Evolutionary conservation across 2,113 vertebrate species (phyloP).

Genomic region (Stigmatopora argus): DNA sequence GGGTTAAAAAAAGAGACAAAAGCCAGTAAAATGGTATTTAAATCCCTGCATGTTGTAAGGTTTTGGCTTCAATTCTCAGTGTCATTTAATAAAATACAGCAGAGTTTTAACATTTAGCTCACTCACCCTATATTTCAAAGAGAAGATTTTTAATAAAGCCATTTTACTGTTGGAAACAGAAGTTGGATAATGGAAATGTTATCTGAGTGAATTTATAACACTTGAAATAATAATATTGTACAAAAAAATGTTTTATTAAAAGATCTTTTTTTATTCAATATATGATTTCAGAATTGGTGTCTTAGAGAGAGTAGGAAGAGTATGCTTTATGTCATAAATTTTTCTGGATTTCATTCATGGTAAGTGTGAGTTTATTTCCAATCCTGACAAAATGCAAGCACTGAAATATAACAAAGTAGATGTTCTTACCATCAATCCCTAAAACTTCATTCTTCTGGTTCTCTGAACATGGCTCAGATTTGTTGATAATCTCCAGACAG

Average conservation of each 20-base stretch:
- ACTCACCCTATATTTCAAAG: too few species aligned
- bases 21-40: too few species aligned
- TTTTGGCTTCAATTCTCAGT: too few species aligned
- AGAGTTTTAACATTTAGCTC: too few species aligned
- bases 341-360: neutral
- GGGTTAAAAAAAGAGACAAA: too few species aligned
- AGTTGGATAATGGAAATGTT: too few species aligned
- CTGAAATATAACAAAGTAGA: slow-evolving; percentile 11
- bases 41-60: too few species aligned
- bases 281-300: neutral
- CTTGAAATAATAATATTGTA: too few species aligned
- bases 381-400: neutral
- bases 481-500: slow-evolving; percentile 83
- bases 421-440: slow-evolving; percentile 86
- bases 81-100: too few species aligned
- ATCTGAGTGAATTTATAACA: too few species aligned
- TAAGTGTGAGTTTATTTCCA: neutral
- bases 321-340: neutral
- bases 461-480: slow-evolving; percentile 90
- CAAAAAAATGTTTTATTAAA: neutral
- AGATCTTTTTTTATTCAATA: neutral
- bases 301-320: neutral
- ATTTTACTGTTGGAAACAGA: too few species aligned
- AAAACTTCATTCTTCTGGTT: slow-evolving; percentile 83
- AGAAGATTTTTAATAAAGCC: too few species aligned